Evolutionary conservation across 2,113 vertebrate genomes (phyloP), one percentile per base, ranked within the genome.

Genomic region (Entomyzon cyanotis): DNA sequence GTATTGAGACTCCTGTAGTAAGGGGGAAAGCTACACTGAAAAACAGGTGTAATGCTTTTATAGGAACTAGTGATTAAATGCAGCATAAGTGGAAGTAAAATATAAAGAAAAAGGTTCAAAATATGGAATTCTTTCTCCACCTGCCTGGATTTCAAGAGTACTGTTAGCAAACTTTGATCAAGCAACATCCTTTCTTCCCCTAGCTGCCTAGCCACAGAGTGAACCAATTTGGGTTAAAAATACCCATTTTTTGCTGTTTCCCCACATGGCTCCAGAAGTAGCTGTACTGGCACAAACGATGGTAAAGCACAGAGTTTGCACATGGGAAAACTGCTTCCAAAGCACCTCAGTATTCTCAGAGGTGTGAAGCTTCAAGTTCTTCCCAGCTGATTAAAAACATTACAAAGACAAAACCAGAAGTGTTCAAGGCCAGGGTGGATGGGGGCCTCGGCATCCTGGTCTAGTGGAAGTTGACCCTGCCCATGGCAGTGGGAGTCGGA

Each of bases 401-500:
- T 35, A 80, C n/a, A 73, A 83, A 84, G 59, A 76, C 24, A 46
- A 90, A 90, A 69, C 0, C 10, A 56, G 56, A 62, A 69, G 31
- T 2, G 0, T 56, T 53, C 41, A 35, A 90, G 78, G 41, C 30
- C 22, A 20, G n/a, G n/a, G 59, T 35, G 46, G 35, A 55, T 33
- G 30, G 17, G 14, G 9, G 24, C n/a, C 17, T 22, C 47, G 68
- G 39, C 25, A 82, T 47, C n/a, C 20, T 53, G 11, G 23, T 62
- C 41, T 47, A 55, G 30, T 41, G 53, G n/a, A 68, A 76, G 6
- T 3, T 35, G 73, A 41, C 18, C 8, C 35, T 31, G n/a, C 12
- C 30, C 30, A 16, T 6, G 25, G 25, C 71, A 62, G 35, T 9
- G 5, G 15, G 10, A 31, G 4, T 27, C 0, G 0, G 17, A 77